Base-by-base conservation (phyloP, 2,888 invertebrate species). In the Chloroclysta siterata region DNA sequence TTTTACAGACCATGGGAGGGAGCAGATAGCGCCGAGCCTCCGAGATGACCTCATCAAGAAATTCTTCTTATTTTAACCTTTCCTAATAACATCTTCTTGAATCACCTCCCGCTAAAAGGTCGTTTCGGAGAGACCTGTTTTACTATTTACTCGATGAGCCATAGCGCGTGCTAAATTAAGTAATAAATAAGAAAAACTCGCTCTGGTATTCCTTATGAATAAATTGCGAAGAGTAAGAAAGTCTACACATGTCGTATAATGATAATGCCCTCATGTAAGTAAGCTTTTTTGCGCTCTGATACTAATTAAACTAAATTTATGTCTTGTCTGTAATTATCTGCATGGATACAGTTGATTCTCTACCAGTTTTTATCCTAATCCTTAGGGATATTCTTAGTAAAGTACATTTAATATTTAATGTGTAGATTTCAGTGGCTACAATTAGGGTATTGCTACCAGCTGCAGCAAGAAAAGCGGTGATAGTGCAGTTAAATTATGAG, bases 1-100 rank as follows among this genome's bases (percentile, higher is more conserved):
- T 81, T 80, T 78, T 78, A 77, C 82, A 50, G 17, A 7, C 54
- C 44, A 74, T 41, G 57, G 77, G 77, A 79, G 78, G 76, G 80
- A 76, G 74, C 76, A 70, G 73, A 67, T 53, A 74, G 72, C 68
- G 73, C 67, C 72, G 70, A 62, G 65, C 70, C 69, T 63, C 74
- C 71, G 75, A 74, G 80, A 85, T 92, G 91, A 91, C 86, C 90
- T 90, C 90, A 89, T 82, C 86, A 73, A 72, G 63, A 73, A 78
- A 77, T 78, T 81, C 78, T 78, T 80, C 74, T 76, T 78, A 74
- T 75, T 77, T 72, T 69, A 64, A 73, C 67, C 70, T 72, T 73
- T 68, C 64, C 66, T 71, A 72, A 53, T 47, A 68, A 63, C 69
- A 69, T 76, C 75, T 74, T 76, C 72, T 74, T 75, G 66, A 66